Conservation (phyloP, 2,797 vertebrate genomes). For the Lacerta agilis region DNA sequence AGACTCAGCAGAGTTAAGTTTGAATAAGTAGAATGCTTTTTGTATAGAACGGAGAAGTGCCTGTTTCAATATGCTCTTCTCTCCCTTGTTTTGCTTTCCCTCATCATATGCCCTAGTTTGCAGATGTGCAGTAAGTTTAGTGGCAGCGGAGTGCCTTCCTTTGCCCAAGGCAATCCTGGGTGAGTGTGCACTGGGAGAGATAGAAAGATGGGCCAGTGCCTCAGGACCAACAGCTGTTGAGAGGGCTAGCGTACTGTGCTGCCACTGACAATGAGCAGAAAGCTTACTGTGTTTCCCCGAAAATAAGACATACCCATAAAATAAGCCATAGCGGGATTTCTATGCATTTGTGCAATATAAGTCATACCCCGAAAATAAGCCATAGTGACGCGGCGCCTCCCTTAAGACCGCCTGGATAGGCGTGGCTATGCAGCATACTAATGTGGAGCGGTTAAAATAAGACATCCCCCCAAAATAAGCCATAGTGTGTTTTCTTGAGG, state of each 20-base stretch:
- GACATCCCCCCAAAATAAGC: too few species aligned
- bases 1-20: neutral
- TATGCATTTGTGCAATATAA: too few species aligned
- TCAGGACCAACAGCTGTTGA: conserved; percentile 42
- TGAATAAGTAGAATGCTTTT: conserved; percentile 33
- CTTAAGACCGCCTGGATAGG: too few species aligned
- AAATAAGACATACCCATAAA: too few species aligned
- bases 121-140: neutral
- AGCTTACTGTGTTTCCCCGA: too few species aligned
- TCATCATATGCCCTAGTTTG: neutral
- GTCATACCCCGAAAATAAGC: too few species aligned
- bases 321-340: too few species aligned
- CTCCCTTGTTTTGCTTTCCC: neutral
- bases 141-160: neutral
- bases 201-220: conserved; percentile 20
- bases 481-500: too few species aligned
- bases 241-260: conserved; percentile 15
- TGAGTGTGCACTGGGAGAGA: neutral
- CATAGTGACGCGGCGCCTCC: too few species aligned
- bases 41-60: neutral
- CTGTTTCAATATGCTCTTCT: neutral
- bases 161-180: conserved; percentile 9
- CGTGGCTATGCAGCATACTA: too few species aligned
- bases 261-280: conserved; percentile 36
- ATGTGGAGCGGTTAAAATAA: too few species aligned